These are phyloP conservation scores for Pangasius macronema DNA, from an alignment of 2,797 vertebrate species.

Conservation along the genomic window DNA sequence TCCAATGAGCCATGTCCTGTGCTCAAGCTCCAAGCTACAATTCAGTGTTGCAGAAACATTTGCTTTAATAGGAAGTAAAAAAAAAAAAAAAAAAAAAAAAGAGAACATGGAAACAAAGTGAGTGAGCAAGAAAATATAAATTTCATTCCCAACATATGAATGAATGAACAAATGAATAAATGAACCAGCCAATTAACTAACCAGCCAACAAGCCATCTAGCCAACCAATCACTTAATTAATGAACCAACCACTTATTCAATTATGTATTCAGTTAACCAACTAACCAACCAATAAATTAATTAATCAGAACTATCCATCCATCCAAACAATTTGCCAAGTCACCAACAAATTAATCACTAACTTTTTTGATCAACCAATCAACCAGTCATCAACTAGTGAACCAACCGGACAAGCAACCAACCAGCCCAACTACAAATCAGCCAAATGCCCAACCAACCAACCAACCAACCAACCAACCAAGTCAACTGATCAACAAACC, in stretches of 20 bases:
- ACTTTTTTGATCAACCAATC: background rate
- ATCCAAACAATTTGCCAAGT: background rate
- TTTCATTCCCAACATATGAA: background rate
- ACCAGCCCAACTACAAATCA: background rate
- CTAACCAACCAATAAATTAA: background rate
- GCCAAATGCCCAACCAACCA: background rate
- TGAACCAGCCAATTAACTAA: background rate
- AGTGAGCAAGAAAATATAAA: background rate
- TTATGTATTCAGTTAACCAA: background rate
- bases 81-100: background rate
- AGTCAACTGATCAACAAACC: background rate
- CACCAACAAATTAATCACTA: background rate
- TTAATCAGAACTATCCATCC: background rate
- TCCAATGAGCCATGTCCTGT: slow-evolving; percentile 7
- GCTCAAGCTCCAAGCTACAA: slow-evolving; percentile 1
- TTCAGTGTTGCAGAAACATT: background rate
- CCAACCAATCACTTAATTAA: background rate
- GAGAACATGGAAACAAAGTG: background rate
- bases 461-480: background rate
- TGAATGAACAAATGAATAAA: background rate
- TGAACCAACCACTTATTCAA: background rate
- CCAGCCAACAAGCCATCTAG: background rate
- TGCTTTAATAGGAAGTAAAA: background rate
- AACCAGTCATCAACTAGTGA: background rate
- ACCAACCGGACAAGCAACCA: background rate